Evolutionary conservation across 2,113 vertebrate species (phyloP), one percentile per base, ranked within the genome.

Genomic region (Micromys minutus): DNA sequence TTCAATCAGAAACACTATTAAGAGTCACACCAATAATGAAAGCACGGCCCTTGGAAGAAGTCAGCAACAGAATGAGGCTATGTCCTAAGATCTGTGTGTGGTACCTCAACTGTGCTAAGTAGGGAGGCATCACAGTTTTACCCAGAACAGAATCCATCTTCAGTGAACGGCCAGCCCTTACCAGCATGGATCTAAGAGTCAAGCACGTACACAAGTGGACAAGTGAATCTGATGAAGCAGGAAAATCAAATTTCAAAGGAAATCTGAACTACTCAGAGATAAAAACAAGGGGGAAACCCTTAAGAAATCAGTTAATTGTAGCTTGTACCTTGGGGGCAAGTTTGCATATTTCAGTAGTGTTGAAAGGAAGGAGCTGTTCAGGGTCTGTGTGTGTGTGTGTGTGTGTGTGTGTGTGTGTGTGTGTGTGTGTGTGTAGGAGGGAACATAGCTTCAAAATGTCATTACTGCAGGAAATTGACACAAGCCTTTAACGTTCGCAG

Each of bases 341-440:
- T 45, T 0, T 59, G 50, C 7, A 87, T 39, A 80, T 72, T 89
- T 87, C n/a, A 36, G 11, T 55, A n/a, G 88, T 26, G 17, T 42
- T 77, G n/a, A 92, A 71, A 67, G 90, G 57, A 94, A 63, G 75
- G 74, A 80, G 92, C 72, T 50, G 71, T 65, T 94, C 1, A 77
- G 79, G 39, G 31, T 36, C 5, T 36, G 31, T 36, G 65, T 67
- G 31, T 16, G 61, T 8, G 31, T 12, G 31, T 29, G 4, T 12
- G 5, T 11, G 65, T 11, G 31, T 12, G 31, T 29, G 4, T 12
- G 5, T 11, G 65, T 11, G 31, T 36, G 31, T 36, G 65, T 67
- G 31, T 16, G 61, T 8, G 31, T 12, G 31, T 29, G 4, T 12
- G 5, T 11, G 65, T 11, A n/a, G n/a, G 31, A 4, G 12, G 29